phyloP scores from a whole-genome alignment of 2,888 invertebrate species.

The Sisyra nigra region DNA sequence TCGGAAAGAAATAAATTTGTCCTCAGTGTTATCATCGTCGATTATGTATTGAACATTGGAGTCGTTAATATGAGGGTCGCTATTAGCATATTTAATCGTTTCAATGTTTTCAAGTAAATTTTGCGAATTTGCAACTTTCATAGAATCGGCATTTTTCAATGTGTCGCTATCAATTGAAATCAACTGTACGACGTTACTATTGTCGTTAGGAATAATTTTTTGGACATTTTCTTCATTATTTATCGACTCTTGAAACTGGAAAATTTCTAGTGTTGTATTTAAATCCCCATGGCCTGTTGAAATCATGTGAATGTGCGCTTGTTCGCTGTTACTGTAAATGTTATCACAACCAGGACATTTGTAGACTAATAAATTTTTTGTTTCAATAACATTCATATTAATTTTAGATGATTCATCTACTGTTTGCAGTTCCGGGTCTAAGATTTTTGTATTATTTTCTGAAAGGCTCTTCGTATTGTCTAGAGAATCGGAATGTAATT shows the following conservation, averaged over 20 bases:
- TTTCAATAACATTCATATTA: not conserved
- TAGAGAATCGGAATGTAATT: constrained; percentile 26
- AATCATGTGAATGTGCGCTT: constrained; percentile 7
- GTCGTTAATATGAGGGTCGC: not conserved
- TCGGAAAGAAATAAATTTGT: constrained; percentile 5
- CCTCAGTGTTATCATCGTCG: constrained; percentile 2
- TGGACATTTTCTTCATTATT: not conserved
- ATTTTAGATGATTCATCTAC: not conserved
- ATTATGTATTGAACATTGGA: constrained; percentile 2
- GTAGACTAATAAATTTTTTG: constrained; percentile 1
- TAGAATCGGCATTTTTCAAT: constrained; percentile 1
- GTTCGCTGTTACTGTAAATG: constrained; percentile 6
- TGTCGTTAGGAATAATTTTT: not conserved
- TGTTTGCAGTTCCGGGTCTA: not conserved
- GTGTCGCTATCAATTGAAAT: not conserved
- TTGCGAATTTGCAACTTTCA: not conserved
- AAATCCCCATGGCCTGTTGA: constrained; percentile 5
- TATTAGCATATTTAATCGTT: not conserved
- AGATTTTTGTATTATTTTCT: not conserved
- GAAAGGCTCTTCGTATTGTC: not conserved
- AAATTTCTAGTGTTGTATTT: constrained; percentile 7
- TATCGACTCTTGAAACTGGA: constrained; percentile 2
- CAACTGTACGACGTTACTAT: too few relatives aligned
- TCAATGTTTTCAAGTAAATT: not conserved
- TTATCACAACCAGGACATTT: constrained; percentile 6